Conservation (phyloP, 2,888 invertebrate genomes). For the Dendrolimus houi region DNA sequence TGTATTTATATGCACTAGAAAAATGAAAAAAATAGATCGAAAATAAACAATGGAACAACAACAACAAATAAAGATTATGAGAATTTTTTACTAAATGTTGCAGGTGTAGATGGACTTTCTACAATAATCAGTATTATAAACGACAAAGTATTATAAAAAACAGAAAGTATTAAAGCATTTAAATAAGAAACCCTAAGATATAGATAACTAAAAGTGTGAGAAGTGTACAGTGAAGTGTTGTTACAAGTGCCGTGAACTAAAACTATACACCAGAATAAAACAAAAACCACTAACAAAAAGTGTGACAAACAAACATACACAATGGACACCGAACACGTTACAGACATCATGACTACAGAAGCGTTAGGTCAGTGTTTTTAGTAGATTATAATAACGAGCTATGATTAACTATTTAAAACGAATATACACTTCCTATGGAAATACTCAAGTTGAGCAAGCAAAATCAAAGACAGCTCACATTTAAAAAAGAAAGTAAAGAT, state of each 20-base stretch:
- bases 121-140: not conserved
- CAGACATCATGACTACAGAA: constrained; percentile 55
- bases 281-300: constrained; percentile 15
- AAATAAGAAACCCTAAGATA: not conserved
- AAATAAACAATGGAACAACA: no score
- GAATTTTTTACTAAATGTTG: no score
- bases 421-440: no score
- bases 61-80: no score
- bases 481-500: no score
- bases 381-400: not conserved
- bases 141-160: not conserved
- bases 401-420: no score
- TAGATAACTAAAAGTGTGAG: not conserved
- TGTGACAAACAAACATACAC: constrained; percentile 27
- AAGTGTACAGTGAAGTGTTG: not conserved
- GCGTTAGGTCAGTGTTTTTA: constrained; percentile 61
- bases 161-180: not conserved
- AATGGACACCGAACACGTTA: constrained; percentile 52
- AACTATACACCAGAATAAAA: constrained; percentile 8
- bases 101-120: no score
- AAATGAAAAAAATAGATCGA: no score
- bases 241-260: constrained; percentile 1
- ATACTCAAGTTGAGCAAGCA: no score
- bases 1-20: no score
- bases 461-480: no score